A percentile compares a stretch with the other conserved stretches of the same genome.
phyloP scores from a whole-genome alignment of 2,113 vertebrate species.

The Triplophysa dalaica region DNA sequence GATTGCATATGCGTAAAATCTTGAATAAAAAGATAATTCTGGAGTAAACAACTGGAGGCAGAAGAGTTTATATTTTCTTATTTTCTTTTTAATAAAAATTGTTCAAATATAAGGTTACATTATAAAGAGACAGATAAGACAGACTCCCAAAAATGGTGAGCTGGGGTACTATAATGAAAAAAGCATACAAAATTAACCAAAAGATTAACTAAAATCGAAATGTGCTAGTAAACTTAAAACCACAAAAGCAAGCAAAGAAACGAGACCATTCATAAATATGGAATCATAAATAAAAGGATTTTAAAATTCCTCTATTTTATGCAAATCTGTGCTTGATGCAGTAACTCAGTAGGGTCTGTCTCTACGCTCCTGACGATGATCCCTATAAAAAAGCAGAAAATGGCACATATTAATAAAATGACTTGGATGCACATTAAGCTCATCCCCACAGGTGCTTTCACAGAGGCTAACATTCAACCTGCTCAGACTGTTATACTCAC shows the following conservation, averaged over 20 bases:
- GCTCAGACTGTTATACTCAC: background rate
- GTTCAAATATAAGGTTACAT: slow-evolving; percentile 22
- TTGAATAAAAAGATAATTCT: no score
- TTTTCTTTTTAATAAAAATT: slow-evolving; percentile 6
- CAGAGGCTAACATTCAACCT: no score
- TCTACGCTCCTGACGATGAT: slow-evolving; percentile 60
- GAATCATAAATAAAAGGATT: slow-evolving; percentile 55
- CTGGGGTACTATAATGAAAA: background rate
- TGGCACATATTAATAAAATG: no score
- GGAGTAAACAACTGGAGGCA: background rate
- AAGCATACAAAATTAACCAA: slow-evolving; percentile 14
- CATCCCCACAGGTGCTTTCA: no score
- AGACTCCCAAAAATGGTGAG: slow-evolving; percentile 16
- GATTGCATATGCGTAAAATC: no score
- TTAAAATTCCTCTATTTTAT: slow-evolving; percentile 42
- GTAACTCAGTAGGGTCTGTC: slow-evolving; percentile 57
- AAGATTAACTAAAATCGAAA: slow-evolving; percentile 29
- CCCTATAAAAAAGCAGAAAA: slow-evolving; percentile 21
- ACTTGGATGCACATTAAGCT: background rate
- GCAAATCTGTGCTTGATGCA: background rate
- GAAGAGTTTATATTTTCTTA: slow-evolving; percentile 44
- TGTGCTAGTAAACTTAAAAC: slow-evolving; percentile 27
- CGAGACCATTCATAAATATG: slow-evolving; percentile 52
- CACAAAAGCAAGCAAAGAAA: slow-evolving; percentile 9
- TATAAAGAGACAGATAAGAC: slow-evolving; percentile 17